Conservation (phyloP, 2,888 invertebrate genomes). For the Trachelus stipa region DNA sequence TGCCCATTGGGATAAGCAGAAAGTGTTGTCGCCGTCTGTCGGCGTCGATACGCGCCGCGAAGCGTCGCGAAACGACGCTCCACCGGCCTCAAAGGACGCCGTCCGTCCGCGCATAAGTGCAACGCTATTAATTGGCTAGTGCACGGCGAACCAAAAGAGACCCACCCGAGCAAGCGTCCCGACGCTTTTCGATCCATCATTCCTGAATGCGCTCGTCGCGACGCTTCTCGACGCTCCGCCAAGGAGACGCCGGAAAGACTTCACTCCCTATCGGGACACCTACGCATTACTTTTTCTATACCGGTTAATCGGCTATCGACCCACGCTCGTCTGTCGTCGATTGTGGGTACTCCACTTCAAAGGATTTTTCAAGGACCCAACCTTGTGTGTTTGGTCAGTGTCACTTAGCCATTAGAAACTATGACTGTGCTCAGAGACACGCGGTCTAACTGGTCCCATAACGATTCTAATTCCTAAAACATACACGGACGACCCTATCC, state of each 20-base stretch:
- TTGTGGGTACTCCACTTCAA: neutral
- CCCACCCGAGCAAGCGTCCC: neutral
- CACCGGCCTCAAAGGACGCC: conserved; percentile 40
- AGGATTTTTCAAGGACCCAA: neutral
- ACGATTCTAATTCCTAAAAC: neutral
- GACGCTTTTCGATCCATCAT: neutral
- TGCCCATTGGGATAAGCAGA: conserved; percentile 35
- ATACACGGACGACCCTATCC: neutral
- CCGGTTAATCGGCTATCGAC: neutral
- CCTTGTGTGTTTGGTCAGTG: neutral
- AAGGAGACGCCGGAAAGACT: neutral
- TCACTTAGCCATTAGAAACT: neutral
- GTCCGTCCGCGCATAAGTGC: conserved; percentile 33
- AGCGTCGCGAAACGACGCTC: conserved; percentile 55
- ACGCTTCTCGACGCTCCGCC: neutral
- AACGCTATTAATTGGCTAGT: conserved; percentile 39
- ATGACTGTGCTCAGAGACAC: neutral
- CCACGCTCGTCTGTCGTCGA: neutral
- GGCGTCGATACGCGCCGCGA: conserved; percentile 57
- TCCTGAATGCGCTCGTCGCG: neutral
- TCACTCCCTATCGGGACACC: neutral
- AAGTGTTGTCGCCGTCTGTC: conserved; percentile 51
- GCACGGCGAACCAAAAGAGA: neutral
- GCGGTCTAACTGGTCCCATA: neutral
- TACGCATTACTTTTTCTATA: neutral